phyloP scores from a whole-genome alignment of 2,113 vertebrate species.

The Siphamia tubifer region DNA sequence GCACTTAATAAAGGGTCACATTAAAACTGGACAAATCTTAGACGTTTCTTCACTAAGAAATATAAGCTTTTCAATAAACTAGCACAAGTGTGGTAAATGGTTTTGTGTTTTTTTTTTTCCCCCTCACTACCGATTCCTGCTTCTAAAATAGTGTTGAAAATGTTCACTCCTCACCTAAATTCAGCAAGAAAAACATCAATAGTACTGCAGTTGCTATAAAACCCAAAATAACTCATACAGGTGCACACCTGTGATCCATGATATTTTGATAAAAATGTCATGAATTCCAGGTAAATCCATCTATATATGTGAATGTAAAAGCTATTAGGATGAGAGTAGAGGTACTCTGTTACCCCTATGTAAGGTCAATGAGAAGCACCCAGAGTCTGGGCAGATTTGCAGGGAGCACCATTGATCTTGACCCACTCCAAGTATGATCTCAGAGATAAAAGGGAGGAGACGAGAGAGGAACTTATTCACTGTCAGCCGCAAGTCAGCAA shows the following conservation, averaged over 20 bases:
- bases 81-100: background rate
- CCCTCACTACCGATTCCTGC: background rate
- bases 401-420: conserved; percentile 80
- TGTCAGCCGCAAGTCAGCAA: conserved; percentile 78
- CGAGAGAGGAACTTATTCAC: conserved; percentile 76
- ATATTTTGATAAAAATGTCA: conserved; percentile 20
- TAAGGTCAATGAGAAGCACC: conserved; percentile 78
- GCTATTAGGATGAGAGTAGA: conserved; percentile 21
- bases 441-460: conserved; percentile 79
- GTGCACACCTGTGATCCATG: too few species aligned
- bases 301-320: conserved; percentile 30
- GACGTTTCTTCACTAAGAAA: background rate
- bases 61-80: background rate
- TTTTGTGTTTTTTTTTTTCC: background rate
- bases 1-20: background rate
- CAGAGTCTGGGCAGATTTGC: conserved; percentile 75
- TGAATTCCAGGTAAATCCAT: conserved; percentile 10
- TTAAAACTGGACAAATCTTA: conserved; percentile 1
- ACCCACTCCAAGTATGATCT: conserved; percentile 76
- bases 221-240: too few species aligned
- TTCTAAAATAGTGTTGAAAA: too few species aligned
- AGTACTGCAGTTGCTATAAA: too few species aligned
- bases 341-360: conserved; percentile 40
- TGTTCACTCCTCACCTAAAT: too few species aligned
- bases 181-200: too few species aligned